A percentile compares a stretch with the other conserved stretches of the same genome.
phyloP scores from a whole-genome alignment of 2,113 vertebrate genomes.

The Regulus satrapa region DNA sequence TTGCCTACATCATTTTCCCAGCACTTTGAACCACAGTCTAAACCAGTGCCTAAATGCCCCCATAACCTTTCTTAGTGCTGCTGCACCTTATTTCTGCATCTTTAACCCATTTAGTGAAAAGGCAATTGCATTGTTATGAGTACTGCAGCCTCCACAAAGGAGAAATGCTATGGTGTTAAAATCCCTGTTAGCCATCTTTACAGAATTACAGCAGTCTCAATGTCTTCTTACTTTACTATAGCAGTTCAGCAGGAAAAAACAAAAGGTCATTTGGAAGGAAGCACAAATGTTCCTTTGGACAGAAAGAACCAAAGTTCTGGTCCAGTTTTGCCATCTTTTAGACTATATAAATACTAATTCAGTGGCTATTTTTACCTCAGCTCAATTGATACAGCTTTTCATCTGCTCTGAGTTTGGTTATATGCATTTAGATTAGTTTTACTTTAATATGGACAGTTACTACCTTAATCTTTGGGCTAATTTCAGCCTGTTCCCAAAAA shows the following conservation, averaged over 20 bases:
- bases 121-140: not conserved
- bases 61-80: not conserved
- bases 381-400: not conserved
- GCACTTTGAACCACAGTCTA: not conserved
- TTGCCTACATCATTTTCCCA: not conserved
- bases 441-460: not conserved
- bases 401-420: not conserved
- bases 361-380: not conserved
- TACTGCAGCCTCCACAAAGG: not conserved
- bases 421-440: not conserved
- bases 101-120: not conserved
- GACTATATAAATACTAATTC: not conserved
- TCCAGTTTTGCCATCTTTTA: not conserved
- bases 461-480: not conserved
- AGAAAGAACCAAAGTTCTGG: not conserved
- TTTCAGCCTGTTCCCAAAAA: not conserved
- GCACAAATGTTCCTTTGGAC: not conserved
- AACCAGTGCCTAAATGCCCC: not conserved
- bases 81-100: fast-evolving
- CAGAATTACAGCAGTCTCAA: not conserved
- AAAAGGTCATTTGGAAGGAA: not conserved
- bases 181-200: not conserved
- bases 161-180: not conserved
- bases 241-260: not conserved
- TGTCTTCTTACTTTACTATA: not conserved